Evolutionary conservation across 2,113 vertebrate genomes (phyloP).

Genomic region (Phocoena phocoena): DNA sequence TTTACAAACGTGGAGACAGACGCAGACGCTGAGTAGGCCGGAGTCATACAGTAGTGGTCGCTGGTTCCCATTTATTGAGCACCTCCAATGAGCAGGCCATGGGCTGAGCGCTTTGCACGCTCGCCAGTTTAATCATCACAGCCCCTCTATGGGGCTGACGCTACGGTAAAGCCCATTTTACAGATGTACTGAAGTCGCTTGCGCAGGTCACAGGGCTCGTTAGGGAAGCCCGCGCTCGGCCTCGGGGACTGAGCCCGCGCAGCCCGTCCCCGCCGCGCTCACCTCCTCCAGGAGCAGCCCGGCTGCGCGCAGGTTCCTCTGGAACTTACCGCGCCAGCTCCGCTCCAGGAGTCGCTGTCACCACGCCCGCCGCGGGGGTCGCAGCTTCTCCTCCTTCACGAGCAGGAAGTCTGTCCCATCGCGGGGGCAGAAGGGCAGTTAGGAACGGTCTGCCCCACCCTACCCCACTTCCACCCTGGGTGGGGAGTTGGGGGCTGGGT

Average conservation of each 20-base stretch:
- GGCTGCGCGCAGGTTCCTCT: slow-evolving; percentile 78
- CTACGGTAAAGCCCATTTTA: not conserved
- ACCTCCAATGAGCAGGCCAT: too few relatives aligned
- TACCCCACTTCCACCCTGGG: not conserved
- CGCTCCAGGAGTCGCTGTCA: slow-evolving; percentile 36
- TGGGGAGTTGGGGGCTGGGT: not conserved
- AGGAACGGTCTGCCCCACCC: not conserved
- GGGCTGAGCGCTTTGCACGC: not conserved
- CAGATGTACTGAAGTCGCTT: not conserved
- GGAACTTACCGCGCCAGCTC: slow-evolving; percentile 83
- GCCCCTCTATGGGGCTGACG: not conserved
- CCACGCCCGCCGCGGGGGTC: slow-evolving; percentile 43
- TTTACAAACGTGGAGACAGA: not conserved
- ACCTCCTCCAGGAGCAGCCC: slow-evolving; percentile 87
- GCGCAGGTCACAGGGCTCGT: not conserved
- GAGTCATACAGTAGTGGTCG: not conserved
- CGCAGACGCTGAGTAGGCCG: not conserved
- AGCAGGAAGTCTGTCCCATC: slow-evolving; percentile 84
- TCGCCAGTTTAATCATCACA: not conserved
- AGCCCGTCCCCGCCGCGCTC: not conserved
- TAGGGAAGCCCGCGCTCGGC: not conserved
- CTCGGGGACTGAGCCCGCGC: too few relatives aligned
- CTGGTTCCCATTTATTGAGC: not conserved
- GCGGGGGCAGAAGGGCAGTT: too few relatives aligned
- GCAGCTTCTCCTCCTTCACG: slow-evolving; percentile 80